phyloP scores from a whole-genome alignment of 1,140 invertebrate genomes.

The Zaprionus gabonicus region DNA sequence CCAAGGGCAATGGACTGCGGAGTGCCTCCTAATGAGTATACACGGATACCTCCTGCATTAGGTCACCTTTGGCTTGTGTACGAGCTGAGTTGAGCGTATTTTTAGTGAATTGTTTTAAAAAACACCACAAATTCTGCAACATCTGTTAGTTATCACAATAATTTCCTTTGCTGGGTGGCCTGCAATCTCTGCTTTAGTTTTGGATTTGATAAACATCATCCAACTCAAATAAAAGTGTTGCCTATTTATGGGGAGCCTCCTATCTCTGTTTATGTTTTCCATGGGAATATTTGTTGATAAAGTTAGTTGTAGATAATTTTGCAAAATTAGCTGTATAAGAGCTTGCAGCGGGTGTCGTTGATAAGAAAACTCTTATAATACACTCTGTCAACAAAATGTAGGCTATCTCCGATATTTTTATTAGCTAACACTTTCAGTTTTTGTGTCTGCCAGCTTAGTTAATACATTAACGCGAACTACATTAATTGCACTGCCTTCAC shows the following conservation, averaged over 20 bases:
- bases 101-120: no score
- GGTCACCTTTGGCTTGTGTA: not conserved
- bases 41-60: not conserved
- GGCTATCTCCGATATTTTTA: not conserved
- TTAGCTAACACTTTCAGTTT: not conserved
- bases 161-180: not conserved
- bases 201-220: not conserved
- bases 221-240: not conserved
- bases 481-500: not conserved
- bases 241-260: not conserved
- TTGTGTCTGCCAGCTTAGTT: not conserved
- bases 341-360: not conserved
- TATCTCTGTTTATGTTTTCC: slow-evolving; percentile 5
- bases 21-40: not conserved
- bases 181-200: not conserved
- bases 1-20: not conserved
- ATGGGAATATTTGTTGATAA: not conserved
- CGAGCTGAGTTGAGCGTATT: not conserved
- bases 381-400: not conserved
- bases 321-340: not conserved
- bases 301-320: not conserved
- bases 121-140: no score
- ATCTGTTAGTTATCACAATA: no score
- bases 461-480: not conserved
- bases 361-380: not conserved